phyloP scores from a whole-genome alignment of 2,888 invertebrate genomes.

The Ceriagrion tenellum region DNA sequence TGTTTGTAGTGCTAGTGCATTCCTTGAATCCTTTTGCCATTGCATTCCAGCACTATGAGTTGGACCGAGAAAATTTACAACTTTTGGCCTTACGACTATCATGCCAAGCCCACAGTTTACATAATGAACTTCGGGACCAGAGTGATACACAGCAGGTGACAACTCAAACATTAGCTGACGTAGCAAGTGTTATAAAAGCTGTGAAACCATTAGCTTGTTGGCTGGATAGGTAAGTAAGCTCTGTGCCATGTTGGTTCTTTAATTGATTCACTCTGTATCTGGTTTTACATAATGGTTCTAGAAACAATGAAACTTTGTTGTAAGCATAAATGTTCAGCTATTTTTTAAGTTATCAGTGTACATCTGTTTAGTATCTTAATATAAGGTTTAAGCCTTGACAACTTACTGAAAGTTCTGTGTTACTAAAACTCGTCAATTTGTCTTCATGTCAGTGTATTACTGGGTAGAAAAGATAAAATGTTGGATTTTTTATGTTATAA shows the following conservation, averaged over 20 bases:
- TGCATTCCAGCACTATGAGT: slow-evolving; percentile 89
- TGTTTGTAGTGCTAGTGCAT: not conserved
- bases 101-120: slow-evolving; percentile 89
- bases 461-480: too few relatives aligned
- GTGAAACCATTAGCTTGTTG: slow-evolving; percentile 94
- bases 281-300: not conserved
- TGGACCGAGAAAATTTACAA: slow-evolving; percentile 95
- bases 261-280: not conserved
- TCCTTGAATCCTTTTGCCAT: slow-evolving; percentile 70
- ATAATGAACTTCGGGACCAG: slow-evolving; percentile 83
- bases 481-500: too few relatives aligned
- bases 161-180: slow-evolving; percentile 90
- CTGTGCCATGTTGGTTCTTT: not conserved
- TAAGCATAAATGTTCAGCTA: too few relatives aligned
- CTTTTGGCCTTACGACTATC: slow-evolving; percentile 91
- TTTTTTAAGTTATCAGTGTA: too few relatives aligned
- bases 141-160: slow-evolving; percentile 83
- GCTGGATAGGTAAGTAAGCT: slow-evolving; percentile 86
- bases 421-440: too few relatives aligned
- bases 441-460: too few relatives aligned
- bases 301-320: too few relatives aligned
- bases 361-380: too few relatives aligned
- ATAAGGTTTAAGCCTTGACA: too few relatives aligned
- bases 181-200: slow-evolving; percentile 90
- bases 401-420: too few relatives aligned